A percentile compares a stretch with the other conserved stretches of the same genome.
Conservation (phyloP, 2,797 vertebrate species). For the Diplodus sargus region DNA sequence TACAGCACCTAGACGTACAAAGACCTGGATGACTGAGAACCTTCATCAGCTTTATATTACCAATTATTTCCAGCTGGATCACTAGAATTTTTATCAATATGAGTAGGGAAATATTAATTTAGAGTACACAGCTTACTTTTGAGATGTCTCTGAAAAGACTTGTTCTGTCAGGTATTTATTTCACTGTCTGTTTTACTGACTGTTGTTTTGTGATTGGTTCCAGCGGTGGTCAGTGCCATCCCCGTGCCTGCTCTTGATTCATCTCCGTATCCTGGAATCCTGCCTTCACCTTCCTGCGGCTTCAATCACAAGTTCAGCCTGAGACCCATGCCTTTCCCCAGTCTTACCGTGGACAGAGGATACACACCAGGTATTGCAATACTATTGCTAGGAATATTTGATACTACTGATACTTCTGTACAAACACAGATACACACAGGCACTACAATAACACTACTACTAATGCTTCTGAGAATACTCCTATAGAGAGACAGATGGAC, state of each 20-base stretch:
- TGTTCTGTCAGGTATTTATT: neutral
- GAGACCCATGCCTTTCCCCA: constrained; percentile 92
- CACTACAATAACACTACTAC: too few species aligned
- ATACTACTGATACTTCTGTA: neutral
- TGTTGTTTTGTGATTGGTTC: constrained; percentile 5
- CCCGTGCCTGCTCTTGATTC: constrained; percentile 94
- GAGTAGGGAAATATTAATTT: neutral
- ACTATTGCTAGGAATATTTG: too few species aligned
- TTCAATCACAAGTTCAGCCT: constrained; percentile 94
- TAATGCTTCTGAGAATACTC: too few species aligned
- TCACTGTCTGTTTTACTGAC: neutral
- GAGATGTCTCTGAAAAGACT: neutral
- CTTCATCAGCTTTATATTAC: too few species aligned
- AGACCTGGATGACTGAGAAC: too few species aligned
- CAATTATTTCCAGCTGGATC: neutral
- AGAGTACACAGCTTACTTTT: neutral
- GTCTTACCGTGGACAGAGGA: constrained; percentile 90
- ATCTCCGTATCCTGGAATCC: constrained; percentile 92
- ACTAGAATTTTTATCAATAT: neutral
- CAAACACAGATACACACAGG: neutral
- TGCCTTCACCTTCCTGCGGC: constrained; percentile 93
- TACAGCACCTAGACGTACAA: too few species aligned
- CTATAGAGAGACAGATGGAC: too few species aligned
- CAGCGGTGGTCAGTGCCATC: constrained; percentile 95
- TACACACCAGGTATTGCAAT: constrained; percentile 85